Evolutionary conservation across 2,113 vertebrate species (phyloP).

Genomic region (Cacatua alba): DNA sequence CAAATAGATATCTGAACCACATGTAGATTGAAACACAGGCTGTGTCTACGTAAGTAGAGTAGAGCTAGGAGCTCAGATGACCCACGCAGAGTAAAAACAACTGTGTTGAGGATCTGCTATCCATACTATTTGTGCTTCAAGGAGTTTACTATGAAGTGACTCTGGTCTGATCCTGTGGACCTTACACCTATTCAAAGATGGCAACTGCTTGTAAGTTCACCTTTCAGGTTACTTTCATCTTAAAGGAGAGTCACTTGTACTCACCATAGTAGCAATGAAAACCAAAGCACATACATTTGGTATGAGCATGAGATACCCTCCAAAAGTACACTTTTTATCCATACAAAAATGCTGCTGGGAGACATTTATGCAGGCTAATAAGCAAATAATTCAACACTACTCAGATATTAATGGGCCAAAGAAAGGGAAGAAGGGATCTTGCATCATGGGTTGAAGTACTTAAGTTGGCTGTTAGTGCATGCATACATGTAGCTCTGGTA

Average conservation of each 20-base stretch:
- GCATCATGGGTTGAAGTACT: neutral
- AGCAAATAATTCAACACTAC: neutral
- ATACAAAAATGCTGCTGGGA: neutral
- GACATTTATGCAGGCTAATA: neutral
- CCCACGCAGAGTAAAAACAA: neutral
- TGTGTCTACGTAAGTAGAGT: fast-evolving
- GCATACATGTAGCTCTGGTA: neutral
- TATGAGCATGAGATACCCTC: neutral
- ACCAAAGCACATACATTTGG: neutral
- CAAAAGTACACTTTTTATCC: neutral
- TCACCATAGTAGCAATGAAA: neutral
- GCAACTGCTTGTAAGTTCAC: neutral
- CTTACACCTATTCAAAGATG: neutral
- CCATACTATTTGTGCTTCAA: neutral
- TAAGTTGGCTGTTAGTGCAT: neutral
- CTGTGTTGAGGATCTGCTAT: neutral
- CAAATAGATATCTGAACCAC: neutral
- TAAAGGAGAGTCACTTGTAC: neutral
- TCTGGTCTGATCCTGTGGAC: neutral
- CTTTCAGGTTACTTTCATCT: neutral
- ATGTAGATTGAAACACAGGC: neutral
- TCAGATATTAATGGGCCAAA: neutral
- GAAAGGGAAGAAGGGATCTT: neutral
- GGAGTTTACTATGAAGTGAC: neutral
- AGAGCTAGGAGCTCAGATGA: fast-evolving